A percentile compares a stretch with the other conserved stretches of the same genome.
These are phyloP conservation scores for Malacoraja senta DNA, from an alignment of 2,797 vertebrate genomes.

Conservation along the genomic window DNA sequence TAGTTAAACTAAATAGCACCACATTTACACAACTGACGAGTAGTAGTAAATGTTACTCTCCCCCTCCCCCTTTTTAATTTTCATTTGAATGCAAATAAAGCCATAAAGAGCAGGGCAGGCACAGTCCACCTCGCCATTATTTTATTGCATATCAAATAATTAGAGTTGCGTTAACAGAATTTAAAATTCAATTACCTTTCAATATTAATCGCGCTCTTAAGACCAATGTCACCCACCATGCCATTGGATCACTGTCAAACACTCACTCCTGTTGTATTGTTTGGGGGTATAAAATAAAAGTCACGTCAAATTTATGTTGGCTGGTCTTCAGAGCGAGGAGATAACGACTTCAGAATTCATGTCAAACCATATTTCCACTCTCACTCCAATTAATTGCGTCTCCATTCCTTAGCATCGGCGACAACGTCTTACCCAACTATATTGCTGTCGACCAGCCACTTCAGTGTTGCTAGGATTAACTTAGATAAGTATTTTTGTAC, in stretches of 20 bases:
- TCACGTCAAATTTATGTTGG: neutral
- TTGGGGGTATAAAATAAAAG: constrained; percentile 4
- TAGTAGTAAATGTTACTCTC: neutral
- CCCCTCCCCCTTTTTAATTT: neutral
- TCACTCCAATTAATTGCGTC: too few species aligned
- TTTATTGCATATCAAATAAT: neutral
- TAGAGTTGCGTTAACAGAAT: neutral
- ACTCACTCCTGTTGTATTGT: neutral
- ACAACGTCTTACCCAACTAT: neutral
- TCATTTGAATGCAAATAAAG: neutral
- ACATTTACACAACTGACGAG: neutral
- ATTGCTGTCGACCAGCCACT: neutral
- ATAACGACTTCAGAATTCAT: neutral
- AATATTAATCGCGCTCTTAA: neutral
- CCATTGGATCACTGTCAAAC: constrained; percentile 3
- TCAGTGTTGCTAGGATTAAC: neutral
- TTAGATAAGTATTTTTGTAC: neutral
- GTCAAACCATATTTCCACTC: neutral
- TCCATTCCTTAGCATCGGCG: neutral
- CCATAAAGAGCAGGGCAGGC: neutral
- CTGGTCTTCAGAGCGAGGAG: neutral
- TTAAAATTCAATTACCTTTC: constrained; percentile 14
- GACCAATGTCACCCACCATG: neutral
- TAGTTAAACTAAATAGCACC: neutral
- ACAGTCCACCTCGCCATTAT: neutral